Conservation (phyloP, 1,140 invertebrate species). For the Mesaphorura yosii region DNA sequence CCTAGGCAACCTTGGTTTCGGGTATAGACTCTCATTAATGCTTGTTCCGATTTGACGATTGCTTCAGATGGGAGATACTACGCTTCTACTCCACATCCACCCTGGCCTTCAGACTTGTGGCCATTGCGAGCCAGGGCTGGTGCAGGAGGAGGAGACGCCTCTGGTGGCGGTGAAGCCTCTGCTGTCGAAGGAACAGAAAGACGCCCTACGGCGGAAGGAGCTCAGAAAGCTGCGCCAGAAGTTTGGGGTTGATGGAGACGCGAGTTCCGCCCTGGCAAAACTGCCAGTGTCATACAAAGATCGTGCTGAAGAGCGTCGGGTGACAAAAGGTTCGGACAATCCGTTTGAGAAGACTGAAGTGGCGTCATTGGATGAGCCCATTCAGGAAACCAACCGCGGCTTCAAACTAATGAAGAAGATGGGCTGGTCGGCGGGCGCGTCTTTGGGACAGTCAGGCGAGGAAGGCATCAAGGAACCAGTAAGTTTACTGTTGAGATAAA, state of each 20-base stretch:
- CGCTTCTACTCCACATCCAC: constrained; percentile 75
- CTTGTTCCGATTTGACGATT: too few relatives aligned
- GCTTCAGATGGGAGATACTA: constrained; percentile 51
- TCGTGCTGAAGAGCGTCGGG: constrained; percentile 59
- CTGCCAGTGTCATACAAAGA: constrained; percentile 51
- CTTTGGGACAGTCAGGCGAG: constrained; percentile 58
- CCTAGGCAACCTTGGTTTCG: too few relatives aligned
- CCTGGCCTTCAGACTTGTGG: constrained; percentile 70
- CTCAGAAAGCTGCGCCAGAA: constrained; percentile 66
- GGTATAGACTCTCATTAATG: too few relatives aligned
- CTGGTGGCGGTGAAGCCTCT: constrained; percentile 4
- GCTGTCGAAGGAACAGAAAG: constrained; percentile 4
- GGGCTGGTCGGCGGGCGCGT: constrained; percentile 80
- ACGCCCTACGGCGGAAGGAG: constrained; percentile 50
- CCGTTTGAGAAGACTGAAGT: constrained; percentile 67
- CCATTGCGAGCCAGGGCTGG: constrained; percentile 73
- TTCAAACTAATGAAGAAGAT: constrained; percentile 79
- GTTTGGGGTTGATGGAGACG: constrained; percentile 57
- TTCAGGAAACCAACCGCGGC: constrained; percentile 68
- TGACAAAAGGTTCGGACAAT: constrained; percentile 65
- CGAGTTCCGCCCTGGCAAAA: constrained; percentile 31
- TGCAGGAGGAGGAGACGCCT: constrained; percentile 38
- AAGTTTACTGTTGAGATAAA: too few relatives aligned
- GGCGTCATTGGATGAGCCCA: constrained; percentile 63
- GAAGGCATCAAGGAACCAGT: constrained; percentile 66